Percentiles rank a stretch among this genome's conserved stretches.
Evolutionary conservation across 2,113 vertebrate genomes (phyloP).

Genomic region (Microcebus murinus): DNA sequence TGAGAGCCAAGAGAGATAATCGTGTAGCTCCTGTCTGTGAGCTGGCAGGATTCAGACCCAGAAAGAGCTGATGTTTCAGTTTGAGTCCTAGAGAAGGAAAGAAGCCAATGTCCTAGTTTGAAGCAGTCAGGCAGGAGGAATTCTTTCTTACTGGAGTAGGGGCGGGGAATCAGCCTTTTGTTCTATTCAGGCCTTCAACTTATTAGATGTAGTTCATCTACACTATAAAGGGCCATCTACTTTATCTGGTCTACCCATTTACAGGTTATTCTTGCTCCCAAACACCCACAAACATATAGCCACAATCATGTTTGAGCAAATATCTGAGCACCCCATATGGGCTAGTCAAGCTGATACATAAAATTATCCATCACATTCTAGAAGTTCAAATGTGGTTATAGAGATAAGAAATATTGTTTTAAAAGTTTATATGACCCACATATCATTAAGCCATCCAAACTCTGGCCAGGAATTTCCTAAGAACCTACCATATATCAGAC

Average conservation of each 20-base stretch:
- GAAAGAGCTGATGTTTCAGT: not conserved
- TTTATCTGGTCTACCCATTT: not conserved
- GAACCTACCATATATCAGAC: not conserved
- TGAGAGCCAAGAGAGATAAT: not conserved
- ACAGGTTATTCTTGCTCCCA: not conserved
- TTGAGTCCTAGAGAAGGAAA: not conserved
- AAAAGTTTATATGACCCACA: not conserved
- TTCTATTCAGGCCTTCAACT: not conserved
- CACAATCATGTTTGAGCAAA: not conserved
- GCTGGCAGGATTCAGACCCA: not conserved
- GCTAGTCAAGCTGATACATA: not conserved
- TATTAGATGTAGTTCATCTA: not conserved
- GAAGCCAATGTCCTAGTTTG: not conserved
- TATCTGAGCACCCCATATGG: not conserved
- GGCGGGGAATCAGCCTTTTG: fast-evolving
- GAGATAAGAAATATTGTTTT: not conserved
- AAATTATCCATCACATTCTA: not conserved
- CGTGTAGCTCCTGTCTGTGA: fast-evolving
- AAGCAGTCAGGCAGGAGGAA: not conserved
- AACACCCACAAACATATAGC: fast-evolving
- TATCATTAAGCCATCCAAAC: not conserved
- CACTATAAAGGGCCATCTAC: not conserved
- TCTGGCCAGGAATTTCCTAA: not conserved
- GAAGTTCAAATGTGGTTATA: not conserved
- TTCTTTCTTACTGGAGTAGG: not conserved